Conservation (phyloP, 2,113 vertebrate genomes). For the Ploceus nigricollis region DNA sequence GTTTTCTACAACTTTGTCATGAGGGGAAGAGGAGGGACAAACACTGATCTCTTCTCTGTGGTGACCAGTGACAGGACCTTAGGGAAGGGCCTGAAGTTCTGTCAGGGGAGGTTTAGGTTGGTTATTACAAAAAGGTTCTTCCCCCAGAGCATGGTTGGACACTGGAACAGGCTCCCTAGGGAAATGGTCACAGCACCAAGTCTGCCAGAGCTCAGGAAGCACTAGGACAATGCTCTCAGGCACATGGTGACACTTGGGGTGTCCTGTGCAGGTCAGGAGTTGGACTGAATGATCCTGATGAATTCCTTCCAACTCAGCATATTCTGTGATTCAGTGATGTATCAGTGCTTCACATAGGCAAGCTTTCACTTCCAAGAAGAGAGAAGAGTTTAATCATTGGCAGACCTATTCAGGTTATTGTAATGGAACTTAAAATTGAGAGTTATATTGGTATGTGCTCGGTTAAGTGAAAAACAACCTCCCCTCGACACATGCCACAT, state of each 20-base stretch:
- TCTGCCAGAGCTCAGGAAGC: not conserved
- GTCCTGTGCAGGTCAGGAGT: not conserved
- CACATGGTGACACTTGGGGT: not conserved
- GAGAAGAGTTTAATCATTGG: not conserved
- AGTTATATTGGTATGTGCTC: not conserved
- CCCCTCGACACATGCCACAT: not conserved
- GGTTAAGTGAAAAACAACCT: not conserved
- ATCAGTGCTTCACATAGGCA: not conserved
- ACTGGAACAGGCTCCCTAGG: not conserved
- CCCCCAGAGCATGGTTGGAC: fast-evolving
- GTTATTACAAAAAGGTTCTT: not conserved
- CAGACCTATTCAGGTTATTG: not conserved
- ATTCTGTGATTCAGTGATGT: not conserved
- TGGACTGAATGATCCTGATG: not conserved
- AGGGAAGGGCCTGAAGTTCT: not conserved
- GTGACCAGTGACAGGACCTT: not conserved
- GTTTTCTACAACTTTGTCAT: not conserved
- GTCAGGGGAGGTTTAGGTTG: not conserved
- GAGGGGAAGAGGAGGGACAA: not conserved
- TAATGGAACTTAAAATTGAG: not conserved
- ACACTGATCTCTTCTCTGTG: not conserved
- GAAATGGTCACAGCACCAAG: not conserved
- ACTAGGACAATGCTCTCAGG: not conserved
- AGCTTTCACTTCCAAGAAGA: not conserved
- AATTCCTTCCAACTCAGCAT: not conserved